Evolutionary conservation across 2,888 invertebrate genomes (phyloP).

Genomic region (Oeneis ivallda): DNA sequence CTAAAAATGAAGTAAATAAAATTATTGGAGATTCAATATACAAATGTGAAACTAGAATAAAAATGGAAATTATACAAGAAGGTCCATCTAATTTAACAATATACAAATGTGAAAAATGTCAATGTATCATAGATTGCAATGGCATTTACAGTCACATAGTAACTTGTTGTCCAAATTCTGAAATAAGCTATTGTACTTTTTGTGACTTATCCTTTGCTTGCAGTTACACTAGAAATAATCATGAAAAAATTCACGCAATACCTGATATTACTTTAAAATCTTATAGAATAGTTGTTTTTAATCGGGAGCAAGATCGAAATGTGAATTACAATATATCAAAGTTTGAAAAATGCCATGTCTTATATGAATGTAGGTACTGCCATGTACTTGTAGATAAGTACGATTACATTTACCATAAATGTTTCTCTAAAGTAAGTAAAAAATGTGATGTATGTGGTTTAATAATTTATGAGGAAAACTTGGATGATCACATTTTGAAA

Average conservation of each 20-base stretch:
- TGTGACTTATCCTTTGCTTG: constrained; percentile 58
- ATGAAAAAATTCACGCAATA: constrained; percentile 54
- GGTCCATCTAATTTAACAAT: constrained; percentile 51
- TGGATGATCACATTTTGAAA: constrained; percentile 51
- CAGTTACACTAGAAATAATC: constrained; percentile 44
- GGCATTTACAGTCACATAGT: constrained; percentile 51
- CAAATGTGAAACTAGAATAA: constrained; percentile 58
- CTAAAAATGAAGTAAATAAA: constrained; percentile 42
- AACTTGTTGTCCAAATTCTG: constrained; percentile 47
- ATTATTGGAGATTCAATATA: constrained; percentile 58
- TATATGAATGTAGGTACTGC: constrained; percentile 66
- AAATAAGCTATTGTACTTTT: constrained; percentile 51
- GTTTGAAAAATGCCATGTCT: constrained; percentile 45
- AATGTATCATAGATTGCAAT: constrained; percentile 50
- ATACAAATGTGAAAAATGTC: constrained; percentile 62
- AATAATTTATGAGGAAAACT: constrained; percentile 48
- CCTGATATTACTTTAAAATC: constrained; percentile 45
- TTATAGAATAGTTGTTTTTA: constrained; percentile 57
- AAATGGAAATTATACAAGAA: constrained; percentile 57
- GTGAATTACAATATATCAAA: constrained; percentile 47
- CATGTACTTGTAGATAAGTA: constrained; percentile 52
- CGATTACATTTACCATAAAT: constrained; percentile 47
- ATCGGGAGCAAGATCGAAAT: constrained; percentile 50
- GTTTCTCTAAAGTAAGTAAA: constrained; percentile 46
- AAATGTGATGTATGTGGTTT: constrained; percentile 59